Percentiles rank a stretch among this genome's conserved stretches.
phyloP scores from a whole-genome alignment of 2,888 invertebrate species.

The Chrysolina oricalcia region DNA sequence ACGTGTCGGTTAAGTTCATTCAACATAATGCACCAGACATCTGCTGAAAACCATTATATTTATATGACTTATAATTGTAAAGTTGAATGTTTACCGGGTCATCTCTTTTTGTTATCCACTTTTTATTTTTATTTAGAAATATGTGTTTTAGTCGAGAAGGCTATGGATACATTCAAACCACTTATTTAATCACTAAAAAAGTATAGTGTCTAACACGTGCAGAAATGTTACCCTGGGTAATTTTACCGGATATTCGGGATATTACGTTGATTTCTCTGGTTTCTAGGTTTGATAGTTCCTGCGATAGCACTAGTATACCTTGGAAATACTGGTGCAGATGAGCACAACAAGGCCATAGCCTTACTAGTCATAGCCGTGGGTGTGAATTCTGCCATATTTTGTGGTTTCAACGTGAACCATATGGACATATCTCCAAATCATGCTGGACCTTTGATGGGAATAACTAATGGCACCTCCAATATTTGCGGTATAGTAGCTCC shows the following conservation, averaged over 20 bases:
- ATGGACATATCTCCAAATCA: slow-evolving; percentile 90
- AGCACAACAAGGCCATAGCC: slow-evolving; percentile 76
- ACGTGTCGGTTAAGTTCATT: too few relatives aligned
- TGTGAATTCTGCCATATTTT: slow-evolving; percentile 83
- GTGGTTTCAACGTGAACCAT: slow-evolving; percentile 86
- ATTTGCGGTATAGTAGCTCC: slow-evolving; percentile 89
- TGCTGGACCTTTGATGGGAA: slow-evolving; percentile 88
- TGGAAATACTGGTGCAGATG: slow-evolving; percentile 70
- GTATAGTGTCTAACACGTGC: too few relatives aligned
- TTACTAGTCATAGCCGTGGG: slow-evolving; percentile 83
- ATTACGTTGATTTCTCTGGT: background rate
- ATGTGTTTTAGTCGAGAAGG: too few relatives aligned
- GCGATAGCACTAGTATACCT: slow-evolving; percentile 80
- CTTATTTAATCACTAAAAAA: too few relatives aligned
- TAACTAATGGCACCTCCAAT: slow-evolving; percentile 86
- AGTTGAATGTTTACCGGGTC: too few relatives aligned
- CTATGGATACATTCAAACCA: too few relatives aligned
- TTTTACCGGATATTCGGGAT: background rate
- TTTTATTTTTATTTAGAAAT: too few relatives aligned
- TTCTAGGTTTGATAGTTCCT: slow-evolving; percentile 74
- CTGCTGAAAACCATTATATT: too few relatives aligned
- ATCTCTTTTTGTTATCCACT: too few relatives aligned
- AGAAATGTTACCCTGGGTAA: background rate
- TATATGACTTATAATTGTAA: too few relatives aligned
- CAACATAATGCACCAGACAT: too few relatives aligned